Percentiles rank a stretch among this genome's conserved stretches.
Evolutionary conservation across 2,888 invertebrate species (phyloP).

Genomic region (Aproaerema taeniolella): DNA sequence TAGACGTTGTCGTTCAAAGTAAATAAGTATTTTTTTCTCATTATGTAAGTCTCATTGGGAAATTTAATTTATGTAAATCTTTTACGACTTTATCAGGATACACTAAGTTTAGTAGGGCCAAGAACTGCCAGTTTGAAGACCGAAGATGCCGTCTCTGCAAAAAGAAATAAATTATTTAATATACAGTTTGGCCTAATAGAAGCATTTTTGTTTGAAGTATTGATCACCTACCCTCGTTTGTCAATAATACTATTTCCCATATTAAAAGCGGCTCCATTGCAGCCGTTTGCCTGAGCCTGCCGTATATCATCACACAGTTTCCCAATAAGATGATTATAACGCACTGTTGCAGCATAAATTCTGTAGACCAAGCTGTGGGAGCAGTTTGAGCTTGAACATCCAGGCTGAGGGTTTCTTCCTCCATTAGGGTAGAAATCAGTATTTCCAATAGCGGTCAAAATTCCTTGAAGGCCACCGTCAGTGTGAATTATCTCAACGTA

Average conservation of each 20-base stretch:
- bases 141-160: conserved; percentile 34
- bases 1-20: too few relatives aligned
- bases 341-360: conserved; percentile 47
- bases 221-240: conserved; percentile 37
- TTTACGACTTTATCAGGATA: too few relatives aligned
- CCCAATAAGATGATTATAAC: conserved; percentile 40
- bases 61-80: too few relatives aligned
- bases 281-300: conserved; percentile 32
- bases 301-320: conserved; percentile 28
- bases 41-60: too few relatives aligned
- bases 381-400: conserved; percentile 39
- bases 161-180: conserved; percentile 5
- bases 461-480: conserved; percentile 36
- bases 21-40: too few relatives aligned
- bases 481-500: conserved; percentile 43
- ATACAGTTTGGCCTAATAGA: background rate
- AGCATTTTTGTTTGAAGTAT: background rate
- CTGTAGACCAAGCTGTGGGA: conserved; percentile 47
- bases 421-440: conserved; percentile 42
- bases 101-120: conserved; percentile 41
- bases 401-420: conserved; percentile 32
- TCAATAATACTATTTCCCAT: conserved; percentile 41
- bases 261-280: conserved; percentile 29
- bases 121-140: conserved; percentile 27
- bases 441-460: conserved; percentile 30